Percentiles rank a stretch among this genome's conserved stretches.
These are phyloP conservation scores for Micropterix aruncella DNA, from an alignment of 2,888 invertebrate species.

Conservation along the genomic window DNA sequence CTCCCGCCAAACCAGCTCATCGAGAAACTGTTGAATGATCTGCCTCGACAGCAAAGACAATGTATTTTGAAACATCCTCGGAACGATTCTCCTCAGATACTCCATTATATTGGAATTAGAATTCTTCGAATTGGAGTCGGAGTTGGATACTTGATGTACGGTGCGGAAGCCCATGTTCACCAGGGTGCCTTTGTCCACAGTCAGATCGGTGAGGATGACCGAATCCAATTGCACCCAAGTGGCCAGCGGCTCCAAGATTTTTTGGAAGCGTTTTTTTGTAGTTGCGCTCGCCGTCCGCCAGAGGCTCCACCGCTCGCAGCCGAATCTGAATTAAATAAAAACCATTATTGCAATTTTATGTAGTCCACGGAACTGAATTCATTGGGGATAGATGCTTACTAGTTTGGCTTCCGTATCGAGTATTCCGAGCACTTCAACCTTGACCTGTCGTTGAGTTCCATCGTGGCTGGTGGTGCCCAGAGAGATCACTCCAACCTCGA, in stretches of 20 bases:
- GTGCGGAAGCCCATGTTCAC: slow-evolving; percentile 66
- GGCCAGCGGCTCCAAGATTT: slow-evolving; percentile 65
- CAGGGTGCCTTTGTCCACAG: slow-evolving; percentile 69
- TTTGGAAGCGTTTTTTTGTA: slow-evolving; percentile 69
- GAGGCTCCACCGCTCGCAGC: slow-evolving; percentile 70
- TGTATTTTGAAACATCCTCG: slow-evolving; percentile 84
- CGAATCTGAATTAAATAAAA: slow-evolving; percentile 34
- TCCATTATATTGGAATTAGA: slow-evolving; percentile 74
- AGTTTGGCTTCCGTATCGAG: slow-evolving; percentile 59
- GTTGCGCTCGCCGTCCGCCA: slow-evolving; percentile 63
- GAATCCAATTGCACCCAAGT: slow-evolving; percentile 71
- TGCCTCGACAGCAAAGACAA: slow-evolving; percentile 66
- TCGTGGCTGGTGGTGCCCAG: slow-evolving; percentile 75
- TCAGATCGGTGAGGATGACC: slow-evolving; percentile 65
- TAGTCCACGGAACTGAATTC: background rate
- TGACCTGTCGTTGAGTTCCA: slow-evolving; percentile 62
- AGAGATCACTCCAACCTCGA: slow-evolving; percentile 77
- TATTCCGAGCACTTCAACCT: slow-evolving; percentile 78
- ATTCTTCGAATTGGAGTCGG: slow-evolving; percentile 33
- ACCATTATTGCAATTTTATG: background rate
- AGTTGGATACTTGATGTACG: slow-evolving; percentile 49
- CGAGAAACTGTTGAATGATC: slow-evolving; percentile 82
- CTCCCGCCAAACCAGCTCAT: slow-evolving; percentile 83
- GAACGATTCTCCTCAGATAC: slow-evolving; percentile 71
- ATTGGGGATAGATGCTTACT: slow-evolving; percentile 18